phyloP scores from a whole-genome alignment of 2,113 vertebrate genomes.

The Cairina moschata region DNA sequence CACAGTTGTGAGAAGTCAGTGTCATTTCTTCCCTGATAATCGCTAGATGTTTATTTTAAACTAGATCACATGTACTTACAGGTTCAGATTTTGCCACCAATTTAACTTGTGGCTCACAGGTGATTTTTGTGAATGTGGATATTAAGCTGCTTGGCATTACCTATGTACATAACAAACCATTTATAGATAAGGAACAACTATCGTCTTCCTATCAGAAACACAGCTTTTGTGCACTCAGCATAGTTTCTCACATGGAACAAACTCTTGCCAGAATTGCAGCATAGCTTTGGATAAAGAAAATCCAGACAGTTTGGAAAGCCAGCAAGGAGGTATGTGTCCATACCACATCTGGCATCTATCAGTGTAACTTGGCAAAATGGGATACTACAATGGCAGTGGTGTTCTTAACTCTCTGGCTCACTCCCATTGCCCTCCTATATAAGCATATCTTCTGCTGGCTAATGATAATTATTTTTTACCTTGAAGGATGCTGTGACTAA shows the following conservation, averaged over 20 bases:
- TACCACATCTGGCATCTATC: neutral
- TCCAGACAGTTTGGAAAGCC: neutral
- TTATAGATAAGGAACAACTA: neutral
- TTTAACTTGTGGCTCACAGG: neutral
- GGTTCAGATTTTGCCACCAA: neutral
- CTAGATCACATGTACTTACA: neutral
- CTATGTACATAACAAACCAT: neutral
- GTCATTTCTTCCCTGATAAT: neutral
- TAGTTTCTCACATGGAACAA: neutral
- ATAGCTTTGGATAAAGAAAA: neutral
- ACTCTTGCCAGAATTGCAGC: neutral
- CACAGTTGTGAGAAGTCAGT: neutral
- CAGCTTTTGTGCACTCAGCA: neutral
- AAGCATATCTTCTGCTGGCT: neutral
- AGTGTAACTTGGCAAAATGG: neutral
- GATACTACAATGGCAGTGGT: accelerated
- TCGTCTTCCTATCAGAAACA: neutral
- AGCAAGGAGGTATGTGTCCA: neutral
- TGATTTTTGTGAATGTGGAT: neutral
- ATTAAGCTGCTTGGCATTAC: neutral
- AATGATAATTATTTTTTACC: conserved; percentile 18
- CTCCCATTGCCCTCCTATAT: neutral
- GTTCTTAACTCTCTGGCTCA: neutral
- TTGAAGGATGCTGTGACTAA: conserved; percentile 1
- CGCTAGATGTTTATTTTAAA: neutral